Percentiles rank a stretch among this genome's conserved stretches.
phyloP scores from a whole-genome alignment of 2,888 invertebrate species.

The Philopedon plagiatum region DNA sequence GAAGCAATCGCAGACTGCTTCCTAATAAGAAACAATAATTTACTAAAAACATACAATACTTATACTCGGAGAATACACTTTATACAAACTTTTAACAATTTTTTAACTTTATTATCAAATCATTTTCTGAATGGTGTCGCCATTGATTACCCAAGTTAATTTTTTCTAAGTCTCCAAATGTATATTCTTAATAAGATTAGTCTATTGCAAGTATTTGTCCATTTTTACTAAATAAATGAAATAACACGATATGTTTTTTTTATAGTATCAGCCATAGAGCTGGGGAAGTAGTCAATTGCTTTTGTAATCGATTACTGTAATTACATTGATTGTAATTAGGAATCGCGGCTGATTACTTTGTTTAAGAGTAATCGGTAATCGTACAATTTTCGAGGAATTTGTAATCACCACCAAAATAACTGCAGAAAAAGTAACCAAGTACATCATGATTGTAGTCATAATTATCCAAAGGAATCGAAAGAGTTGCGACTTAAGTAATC shows the following conservation, averaged over 20 bases:
- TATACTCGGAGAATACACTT: not conserved
- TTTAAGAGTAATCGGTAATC: too few species aligned
- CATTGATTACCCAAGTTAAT: conserved; percentile 1
- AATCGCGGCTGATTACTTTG: too few species aligned
- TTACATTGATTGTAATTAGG: too few species aligned
- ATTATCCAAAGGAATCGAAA: too few species aligned
- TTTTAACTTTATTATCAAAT: not conserved
- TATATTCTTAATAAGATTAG: conserved; percentile 20
- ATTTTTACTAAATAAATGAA: conserved; percentile 44
- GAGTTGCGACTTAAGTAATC: too few species aligned
- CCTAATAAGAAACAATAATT: conserved; percentile 52
- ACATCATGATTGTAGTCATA: too few species aligned
- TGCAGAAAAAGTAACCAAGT: too few species aligned
- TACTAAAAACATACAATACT: not conserved
- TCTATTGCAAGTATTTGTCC: conserved; percentile 34
- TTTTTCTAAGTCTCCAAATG: conserved; percentile 2
- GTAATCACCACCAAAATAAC: too few species aligned
- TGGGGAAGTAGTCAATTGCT: too few species aligned
- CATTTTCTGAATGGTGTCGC: not conserved
- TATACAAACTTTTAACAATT: not conserved
- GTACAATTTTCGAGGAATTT: too few species aligned
- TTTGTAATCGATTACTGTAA: too few species aligned
- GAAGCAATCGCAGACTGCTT: conserved; percentile 47
- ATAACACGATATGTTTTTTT: not conserved
- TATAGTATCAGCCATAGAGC: too few species aligned